These are phyloP conservation scores for Umimayanthus kanabou DNA, from an alignment of 92 coral and sea anemone genomes.

Conservation along the genomic window DNA sequence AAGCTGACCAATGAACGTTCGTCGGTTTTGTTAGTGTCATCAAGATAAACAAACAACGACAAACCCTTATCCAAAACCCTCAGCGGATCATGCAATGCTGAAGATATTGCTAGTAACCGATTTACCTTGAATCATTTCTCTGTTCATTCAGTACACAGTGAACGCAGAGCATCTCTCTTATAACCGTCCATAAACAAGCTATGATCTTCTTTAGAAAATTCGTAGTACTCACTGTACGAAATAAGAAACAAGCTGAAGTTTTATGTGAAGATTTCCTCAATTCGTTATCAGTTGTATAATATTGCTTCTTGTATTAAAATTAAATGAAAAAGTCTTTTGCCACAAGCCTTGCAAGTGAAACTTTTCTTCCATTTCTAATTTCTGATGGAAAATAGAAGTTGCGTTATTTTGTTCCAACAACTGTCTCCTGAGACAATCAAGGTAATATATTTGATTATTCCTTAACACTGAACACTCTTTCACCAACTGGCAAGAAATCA, in stretches of 20 bases:
- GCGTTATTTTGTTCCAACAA: too few relatives aligned
- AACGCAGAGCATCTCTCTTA: too few relatives aligned
- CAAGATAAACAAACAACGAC: background rate
- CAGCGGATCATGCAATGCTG: background rate
- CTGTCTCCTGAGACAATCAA: background rate
- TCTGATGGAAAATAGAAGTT: too few relatives aligned
- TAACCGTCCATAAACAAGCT: background rate
- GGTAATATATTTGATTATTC: background rate
- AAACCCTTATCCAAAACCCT: background rate
- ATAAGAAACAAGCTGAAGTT: too few relatives aligned
- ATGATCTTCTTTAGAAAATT: background rate
- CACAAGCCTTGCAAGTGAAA: too few relatives aligned
- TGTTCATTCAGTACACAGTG: background rate
- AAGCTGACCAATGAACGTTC: background rate
- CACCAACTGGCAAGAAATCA: background rate
- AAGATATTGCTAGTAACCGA: too few relatives aligned
- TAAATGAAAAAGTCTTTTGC: too few relatives aligned
- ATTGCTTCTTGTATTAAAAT: too few relatives aligned
- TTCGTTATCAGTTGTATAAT: too few relatives aligned
- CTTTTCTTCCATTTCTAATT: too few relatives aligned
- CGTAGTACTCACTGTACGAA: background rate
- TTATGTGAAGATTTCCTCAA: too few relatives aligned
- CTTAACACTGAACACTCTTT: too few relatives aligned
- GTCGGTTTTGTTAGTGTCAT: background rate
- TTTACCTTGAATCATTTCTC: background rate